Percentiles rank a stretch among this genome's conserved stretches.
phyloP scores from a whole-genome alignment of 2,888 invertebrate species.

The Napeogenes sylphis region DNA sequence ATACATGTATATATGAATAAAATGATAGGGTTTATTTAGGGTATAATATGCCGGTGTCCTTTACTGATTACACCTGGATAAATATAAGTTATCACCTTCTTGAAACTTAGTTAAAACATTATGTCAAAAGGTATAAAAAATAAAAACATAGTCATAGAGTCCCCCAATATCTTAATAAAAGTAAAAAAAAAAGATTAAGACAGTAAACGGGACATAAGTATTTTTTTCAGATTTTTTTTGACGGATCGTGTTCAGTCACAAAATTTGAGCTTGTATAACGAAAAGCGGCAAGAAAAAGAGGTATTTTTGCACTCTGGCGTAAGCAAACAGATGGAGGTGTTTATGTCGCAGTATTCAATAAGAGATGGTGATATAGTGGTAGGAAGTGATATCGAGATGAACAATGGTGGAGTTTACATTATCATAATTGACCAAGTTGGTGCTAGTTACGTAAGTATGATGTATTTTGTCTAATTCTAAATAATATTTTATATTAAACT shows the following conservation, averaged over 20 bases:
- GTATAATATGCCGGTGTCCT: no score
- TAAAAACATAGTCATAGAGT: no score
- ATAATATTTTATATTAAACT: no score
- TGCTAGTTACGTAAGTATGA: conserved; percentile 41
- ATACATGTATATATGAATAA: no score
- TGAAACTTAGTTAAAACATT: no score
- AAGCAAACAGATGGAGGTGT: conserved; percentile 50
- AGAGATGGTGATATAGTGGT: conserved; percentile 34
- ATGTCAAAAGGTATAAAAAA: no score
- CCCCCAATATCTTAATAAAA: no score
- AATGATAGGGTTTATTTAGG: no score
- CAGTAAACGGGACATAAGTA: neutral
- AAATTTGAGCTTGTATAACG: conserved; percentile 45
- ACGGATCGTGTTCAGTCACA: conserved; percentile 33
- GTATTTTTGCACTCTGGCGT: conserved; percentile 35
- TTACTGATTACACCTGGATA: no score
- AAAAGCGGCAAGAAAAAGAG: conserved; percentile 46
- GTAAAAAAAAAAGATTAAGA: no score
- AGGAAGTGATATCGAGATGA: conserved; percentile 38
- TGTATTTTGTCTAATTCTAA: neutral
- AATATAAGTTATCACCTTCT: no score
- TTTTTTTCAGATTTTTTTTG: conserved; percentile 43
- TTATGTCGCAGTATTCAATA: conserved; percentile 48
- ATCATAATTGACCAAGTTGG: conserved; percentile 41
- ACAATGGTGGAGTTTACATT: conserved; percentile 55